Conservation (phyloP, 1,140 invertebrate genomes). For the Tetramorium simillimum region DNA sequence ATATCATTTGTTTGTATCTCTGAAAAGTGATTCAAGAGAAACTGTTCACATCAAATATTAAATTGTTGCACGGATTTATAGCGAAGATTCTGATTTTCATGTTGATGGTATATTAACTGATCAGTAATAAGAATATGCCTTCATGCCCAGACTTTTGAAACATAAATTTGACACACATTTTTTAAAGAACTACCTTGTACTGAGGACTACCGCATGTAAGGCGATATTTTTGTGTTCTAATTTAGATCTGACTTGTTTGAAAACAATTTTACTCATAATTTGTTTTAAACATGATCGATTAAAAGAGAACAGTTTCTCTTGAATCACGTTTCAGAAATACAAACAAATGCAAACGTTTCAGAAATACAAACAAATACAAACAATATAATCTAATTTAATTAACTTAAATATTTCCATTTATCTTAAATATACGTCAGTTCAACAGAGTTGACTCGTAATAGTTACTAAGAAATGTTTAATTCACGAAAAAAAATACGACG, state of each 20-base stretch:
- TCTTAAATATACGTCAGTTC: neutral
- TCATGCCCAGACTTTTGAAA: conserved; percentile 51
- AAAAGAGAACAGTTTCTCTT: neutral
- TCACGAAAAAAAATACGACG: neutral
- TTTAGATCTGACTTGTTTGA: neutral
- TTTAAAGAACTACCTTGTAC: neutral
- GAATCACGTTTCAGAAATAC: neutral
- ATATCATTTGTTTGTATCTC: neutral
- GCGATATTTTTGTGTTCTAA: neutral
- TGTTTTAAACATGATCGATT: neutral
- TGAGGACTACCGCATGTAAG: neutral
- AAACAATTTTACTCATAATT: neutral
- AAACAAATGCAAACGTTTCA: no score
- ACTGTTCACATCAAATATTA: conserved; percentile 67
- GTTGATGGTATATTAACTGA: conserved; percentile 46
- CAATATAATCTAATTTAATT: neutral
- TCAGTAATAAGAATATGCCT: conserved; percentile 48
- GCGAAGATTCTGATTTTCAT: conserved; percentile 58
- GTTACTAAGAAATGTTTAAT: neutral
- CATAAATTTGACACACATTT: neutral
- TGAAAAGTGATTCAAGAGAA: neutral
- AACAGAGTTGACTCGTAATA: neutral
- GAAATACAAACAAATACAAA: no score
- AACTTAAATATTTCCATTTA: neutral
- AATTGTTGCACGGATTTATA: conserved; percentile 69